Evolutionary conservation across 1,140 invertebrate species (phyloP), one percentile per base, ranked within the genome.

Genomic region (Orchesella cincta): DNA sequence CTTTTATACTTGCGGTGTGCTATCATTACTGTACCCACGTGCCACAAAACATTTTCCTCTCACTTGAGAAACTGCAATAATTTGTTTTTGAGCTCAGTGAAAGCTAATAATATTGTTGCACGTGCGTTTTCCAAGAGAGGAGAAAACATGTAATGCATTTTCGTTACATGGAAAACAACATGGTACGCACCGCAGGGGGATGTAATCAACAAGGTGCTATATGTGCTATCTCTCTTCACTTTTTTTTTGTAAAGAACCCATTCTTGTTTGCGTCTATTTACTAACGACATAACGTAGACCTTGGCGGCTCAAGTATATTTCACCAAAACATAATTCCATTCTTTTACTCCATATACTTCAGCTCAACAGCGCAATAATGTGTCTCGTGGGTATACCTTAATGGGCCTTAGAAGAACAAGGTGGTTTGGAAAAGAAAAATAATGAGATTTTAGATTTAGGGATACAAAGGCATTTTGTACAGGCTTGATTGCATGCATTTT

Each of bases 401-500:
- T 67, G 31, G 62, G 62, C 23, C 31, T 67, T 57, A n/a, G 23
- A 57, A 57, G 62, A 67, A 67, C 3, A 33, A 31, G 62, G 62
- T 33, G 31, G 31, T 16, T 12, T 3, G 52, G 23, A 57, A 57
- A 14, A 57, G 5, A 57, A 67, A 67, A 67, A 67, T 67, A 67
- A 67, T 67, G 62, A 29, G 62, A 67, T 67, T 67, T 67, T 29
- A 33, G 62, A 67, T 67, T 67, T 67, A 67, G 23, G 62, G 3
- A 57, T 67, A 67, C 62, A 67, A 14, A 67, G 31, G 31, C 62
- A 67, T 67, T 57, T n/a, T 57, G 52, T 14, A n/a, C 29, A 14
- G 12, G 62, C 31, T 29, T 67, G 26, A 67, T 67, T 67, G 62
- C n/a, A 67, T 33, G 31, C 31, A 67, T 67, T 67, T 67, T 29